These are phyloP conservation scores for Schizothorax lantsangensis DNA, from an alignment of 2,797 vertebrate genomes.

Conservation along the genomic window DNA sequence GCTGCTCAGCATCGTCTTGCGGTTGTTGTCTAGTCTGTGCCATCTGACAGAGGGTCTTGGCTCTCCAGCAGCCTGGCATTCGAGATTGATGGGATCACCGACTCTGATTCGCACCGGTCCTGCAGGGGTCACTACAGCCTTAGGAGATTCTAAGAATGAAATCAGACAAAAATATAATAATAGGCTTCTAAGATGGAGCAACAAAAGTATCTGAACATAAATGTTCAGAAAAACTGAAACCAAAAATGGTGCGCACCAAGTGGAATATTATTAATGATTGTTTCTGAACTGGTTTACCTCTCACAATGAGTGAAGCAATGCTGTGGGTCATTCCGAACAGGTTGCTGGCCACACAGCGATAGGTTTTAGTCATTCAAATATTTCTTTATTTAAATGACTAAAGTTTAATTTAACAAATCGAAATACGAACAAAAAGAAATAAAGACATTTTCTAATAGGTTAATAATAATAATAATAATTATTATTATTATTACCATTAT, in stretches of 20 bases:
- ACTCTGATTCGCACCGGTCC: constrained; percentile 83
- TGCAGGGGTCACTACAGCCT: constrained; percentile 84
- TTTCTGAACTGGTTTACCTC: constrained; percentile 75
- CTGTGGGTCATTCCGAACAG: constrained; percentile 89
- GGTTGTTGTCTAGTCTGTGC: constrained; percentile 84
- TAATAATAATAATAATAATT: too few relatives aligned
- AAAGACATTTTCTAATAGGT: too few relatives aligned
- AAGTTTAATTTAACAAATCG: too few relatives aligned
- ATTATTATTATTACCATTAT: too few relatives aligned
- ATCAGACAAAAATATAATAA: background rate
- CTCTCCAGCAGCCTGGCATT: constrained; percentile 89
- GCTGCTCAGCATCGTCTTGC: constrained; percentile 81
- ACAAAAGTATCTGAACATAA: background rate
- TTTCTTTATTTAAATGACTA: too few relatives aligned
- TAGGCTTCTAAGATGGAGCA: background rate
- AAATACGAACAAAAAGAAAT: too few relatives aligned
- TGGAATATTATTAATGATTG: background rate
- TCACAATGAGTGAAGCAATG: constrained; percentile 88
- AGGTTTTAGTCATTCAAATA: constrained; percentile 65
- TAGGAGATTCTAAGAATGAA: constrained; percentile 78
- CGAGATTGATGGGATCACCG: constrained; percentile 89
- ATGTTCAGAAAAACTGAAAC: background rate
- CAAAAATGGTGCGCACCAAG: background rate
- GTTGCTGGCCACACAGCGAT: constrained; percentile 93
- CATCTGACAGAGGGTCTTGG: constrained; percentile 88